Evolutionary conservation across 2,797 vertebrate species (phyloP).

Genomic region (Chanos chanos): DNA sequence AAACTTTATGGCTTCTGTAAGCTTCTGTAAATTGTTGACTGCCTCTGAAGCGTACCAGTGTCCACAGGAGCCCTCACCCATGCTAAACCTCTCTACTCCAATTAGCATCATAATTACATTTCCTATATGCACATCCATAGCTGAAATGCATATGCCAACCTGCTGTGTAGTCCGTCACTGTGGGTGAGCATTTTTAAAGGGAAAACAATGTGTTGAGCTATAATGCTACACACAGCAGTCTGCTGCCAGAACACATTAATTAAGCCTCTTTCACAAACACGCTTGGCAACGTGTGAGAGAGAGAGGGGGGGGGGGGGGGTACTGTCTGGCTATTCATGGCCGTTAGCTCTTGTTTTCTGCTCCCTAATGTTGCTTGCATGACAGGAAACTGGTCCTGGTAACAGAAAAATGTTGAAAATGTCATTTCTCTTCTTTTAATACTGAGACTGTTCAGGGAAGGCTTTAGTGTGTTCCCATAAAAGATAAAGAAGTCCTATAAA

Average conservation of each 20-base stretch:
- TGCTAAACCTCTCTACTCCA: neutral
- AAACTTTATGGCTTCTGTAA: too few species aligned
- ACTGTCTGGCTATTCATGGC: neutral
- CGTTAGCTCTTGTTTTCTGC: slow-evolving; percentile 1
- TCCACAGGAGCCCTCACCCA: neutral
- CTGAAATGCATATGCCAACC: slow-evolving; percentile 25
- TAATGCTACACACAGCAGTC: slow-evolving; percentile 9
- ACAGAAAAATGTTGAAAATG: slow-evolving; percentile 37
- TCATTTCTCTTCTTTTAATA: slow-evolving; percentile 14
- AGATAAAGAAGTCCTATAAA: too few species aligned
- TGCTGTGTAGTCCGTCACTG: slow-evolving; percentile 14
- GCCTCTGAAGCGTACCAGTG: neutral
- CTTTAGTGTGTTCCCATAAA: too few species aligned
- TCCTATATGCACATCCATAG: slow-evolving; percentile 15
- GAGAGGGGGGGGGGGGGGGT: neutral
- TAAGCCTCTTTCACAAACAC: slow-evolving; percentile 17
- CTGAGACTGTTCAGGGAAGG: too few species aligned
- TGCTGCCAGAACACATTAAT: slow-evolving; percentile 19
- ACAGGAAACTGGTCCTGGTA: slow-evolving; percentile 27
- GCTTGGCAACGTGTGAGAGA: neutral
- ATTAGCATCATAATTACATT: slow-evolving; percentile 3
- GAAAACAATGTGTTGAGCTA: slow-evolving; percentile 21
- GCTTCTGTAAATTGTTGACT: too few species aligned
- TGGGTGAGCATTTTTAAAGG: slow-evolving; percentile 8
- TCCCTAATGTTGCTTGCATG: slow-evolving; percentile 6